Evolutionary conservation across 2,113 vertebrate genomes (phyloP).

Genomic region (Nipponia nippon): DNA sequence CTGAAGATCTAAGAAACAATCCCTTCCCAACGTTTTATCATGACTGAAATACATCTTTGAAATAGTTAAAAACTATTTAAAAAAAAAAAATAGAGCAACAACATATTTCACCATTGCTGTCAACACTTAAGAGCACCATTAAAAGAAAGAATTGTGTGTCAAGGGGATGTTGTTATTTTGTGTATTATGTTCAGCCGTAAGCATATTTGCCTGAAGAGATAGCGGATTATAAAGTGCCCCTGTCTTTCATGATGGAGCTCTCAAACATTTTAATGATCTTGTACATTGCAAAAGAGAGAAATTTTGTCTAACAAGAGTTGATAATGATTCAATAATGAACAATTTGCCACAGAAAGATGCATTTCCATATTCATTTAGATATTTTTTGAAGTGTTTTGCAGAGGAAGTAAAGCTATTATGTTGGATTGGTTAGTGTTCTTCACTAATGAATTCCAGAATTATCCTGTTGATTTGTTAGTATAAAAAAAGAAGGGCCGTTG

Average conservation of each 20-base stretch:
- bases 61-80: constrained; percentile 52
- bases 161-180: constrained; percentile 71
- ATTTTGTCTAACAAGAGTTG: constrained; percentile 74
- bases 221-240: constrained; percentile 71
- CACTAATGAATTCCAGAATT: constrained; percentile 76
- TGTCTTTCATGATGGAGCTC: constrained; percentile 74
- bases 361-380: constrained; percentile 78
- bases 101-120: constrained; percentile 67
- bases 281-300: constrained; percentile 72
- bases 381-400: constrained; percentile 77
- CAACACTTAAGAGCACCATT: constrained; percentile 66
- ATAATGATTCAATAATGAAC: constrained; percentile 79
- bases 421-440: constrained; percentile 66
- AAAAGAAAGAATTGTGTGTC: constrained; percentile 63
- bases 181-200: constrained; percentile 71
- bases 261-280: constrained; percentile 77
- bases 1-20: not conserved
- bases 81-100: not conserved
- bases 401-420: constrained; percentile 74
- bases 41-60: not conserved
- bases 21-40: not conserved
- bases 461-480: constrained; percentile 69
- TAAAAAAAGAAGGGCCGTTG: constrained; percentile 41
- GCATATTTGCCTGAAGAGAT: constrained; percentile 77
- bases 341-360: constrained; percentile 72